Evolutionary conservation across 1,140 invertebrate genomes (phyloP), one percentile per base, ranked within the genome.

Genomic region (Neotoxoptera formosana): DNA sequence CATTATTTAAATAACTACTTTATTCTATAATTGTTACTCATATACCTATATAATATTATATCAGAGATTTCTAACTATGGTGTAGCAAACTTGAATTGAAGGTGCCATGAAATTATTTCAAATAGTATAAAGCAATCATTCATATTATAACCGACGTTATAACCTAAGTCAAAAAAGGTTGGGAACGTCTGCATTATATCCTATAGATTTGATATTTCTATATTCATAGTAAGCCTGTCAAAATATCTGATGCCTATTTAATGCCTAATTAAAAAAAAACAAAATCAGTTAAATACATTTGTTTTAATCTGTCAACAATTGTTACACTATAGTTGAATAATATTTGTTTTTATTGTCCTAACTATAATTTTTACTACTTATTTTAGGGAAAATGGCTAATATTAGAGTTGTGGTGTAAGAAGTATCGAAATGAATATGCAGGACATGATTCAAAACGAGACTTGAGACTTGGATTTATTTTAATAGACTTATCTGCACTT

Each of bases 341-440:
- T 67, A 67, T 67, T 67, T 67, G 30, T 14, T 6, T n/a, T 76
- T n/a, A 76, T n/a, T 76, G n/a, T 76, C 0, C 4, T n/a, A 76
- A n/a, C 1, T n/a, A 17, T 76, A 76, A n/a, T n/a, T 76, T 41
- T 76, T 76, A 4, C 30, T n/a, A 6, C 84, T 56, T 0, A 45
- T 90, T 90, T 17, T 45, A 90, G 89, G 14, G 17, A 67, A 67
- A 90, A 45, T 90, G 89, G 91, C 60, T 93, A 8, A 86, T 93
- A 56, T 84, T 93, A 60, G 45, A 53, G 30, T 53, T 93, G 30
- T 93, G 91, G 91, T 93, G 91, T 53, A 93, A 83, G 84, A 93
- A 56, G 45, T 86, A 84, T 53, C 41, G 17, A 53, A 83, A 93
- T 53, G 91, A 93, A 83, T 93, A 84, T 86, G 67, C 67, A 30